Conservation (phyloP, 2,797 vertebrate genomes). For the Harpagifer antarcticus region DNA sequence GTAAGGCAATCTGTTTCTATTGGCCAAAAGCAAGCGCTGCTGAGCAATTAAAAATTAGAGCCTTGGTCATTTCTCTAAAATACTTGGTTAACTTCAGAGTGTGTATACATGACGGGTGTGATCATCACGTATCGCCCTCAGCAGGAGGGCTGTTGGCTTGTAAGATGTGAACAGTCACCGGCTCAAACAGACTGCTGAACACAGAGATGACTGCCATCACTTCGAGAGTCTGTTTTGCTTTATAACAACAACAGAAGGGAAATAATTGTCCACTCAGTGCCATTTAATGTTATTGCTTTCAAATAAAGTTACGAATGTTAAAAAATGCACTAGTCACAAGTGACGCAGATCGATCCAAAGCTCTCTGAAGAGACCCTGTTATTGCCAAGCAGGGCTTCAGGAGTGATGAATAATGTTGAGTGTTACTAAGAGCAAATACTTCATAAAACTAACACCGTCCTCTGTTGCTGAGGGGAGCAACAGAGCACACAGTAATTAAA, state of each 20-base stretch:
- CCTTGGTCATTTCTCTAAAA: slow-evolving; percentile 60
- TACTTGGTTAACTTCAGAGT: slow-evolving; percentile 58
- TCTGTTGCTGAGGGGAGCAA: slow-evolving; percentile 67
- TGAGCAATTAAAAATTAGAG: slow-evolving; percentile 57
- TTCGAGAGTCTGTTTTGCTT: slow-evolving; percentile 6
- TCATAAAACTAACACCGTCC: slow-evolving; percentile 75
- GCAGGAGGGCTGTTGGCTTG: slow-evolving; percentile 36
- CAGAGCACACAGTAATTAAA: slow-evolving; percentile 74
- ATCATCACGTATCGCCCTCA: slow-evolving; percentile 49
- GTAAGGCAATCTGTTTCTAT: slow-evolving; percentile 53
- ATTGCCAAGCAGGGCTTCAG: slow-evolving; percentile 66
- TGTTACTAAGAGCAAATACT: slow-evolving; percentile 74
- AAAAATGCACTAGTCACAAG: slow-evolving; percentile 37
- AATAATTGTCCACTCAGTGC: slow-evolving; percentile 27
- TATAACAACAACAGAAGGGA: slow-evolving; percentile 18
- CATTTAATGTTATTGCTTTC: slow-evolving; percentile 36
- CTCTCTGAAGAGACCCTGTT: slow-evolving; percentile 49
- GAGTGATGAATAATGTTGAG: slow-evolving; percentile 68
- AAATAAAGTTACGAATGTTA: slow-evolving; percentile 56
- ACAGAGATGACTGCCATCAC: slow-evolving; percentile 18
- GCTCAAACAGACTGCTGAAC: slow-evolving; percentile 24
- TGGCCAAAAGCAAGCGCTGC: slow-evolving; percentile 43
- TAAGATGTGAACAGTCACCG: slow-evolving; percentile 29
- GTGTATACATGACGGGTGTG: slow-evolving; percentile 49
- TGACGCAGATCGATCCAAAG: slow-evolving; percentile 41